Evolutionary conservation across 2,113 vertebrate genomes (phyloP).

Genomic region (Paratilapia polleni): DNA sequence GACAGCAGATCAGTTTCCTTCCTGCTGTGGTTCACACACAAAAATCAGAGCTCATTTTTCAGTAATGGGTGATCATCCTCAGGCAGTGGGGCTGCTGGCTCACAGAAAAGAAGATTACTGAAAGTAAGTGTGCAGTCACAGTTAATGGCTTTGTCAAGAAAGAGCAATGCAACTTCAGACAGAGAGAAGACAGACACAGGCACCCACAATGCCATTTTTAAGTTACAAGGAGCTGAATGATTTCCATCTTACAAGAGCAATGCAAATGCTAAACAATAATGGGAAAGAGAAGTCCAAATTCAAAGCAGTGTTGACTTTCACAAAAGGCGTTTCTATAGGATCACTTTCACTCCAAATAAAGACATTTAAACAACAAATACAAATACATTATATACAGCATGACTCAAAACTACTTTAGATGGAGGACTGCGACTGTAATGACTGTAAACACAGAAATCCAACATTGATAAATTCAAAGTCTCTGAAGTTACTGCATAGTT

Average conservation of each 20-base stretch:
- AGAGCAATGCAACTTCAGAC: not conserved
- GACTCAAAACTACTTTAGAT: conserved; percentile 1
- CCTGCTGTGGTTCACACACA: conserved; percentile 45
- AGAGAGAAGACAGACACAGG: not conserved
- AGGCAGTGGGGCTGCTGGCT: conserved; percentile 6
- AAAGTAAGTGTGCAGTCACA: not conserved
- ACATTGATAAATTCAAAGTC: not conserved
- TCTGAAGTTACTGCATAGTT: conserved; percentile 23
- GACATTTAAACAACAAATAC: conserved; percentile 2
- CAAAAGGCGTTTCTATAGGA: conserved; percentile 3
- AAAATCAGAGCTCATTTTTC: conserved; percentile 28
- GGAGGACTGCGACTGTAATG: not conserved
- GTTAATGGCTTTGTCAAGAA: not conserved
- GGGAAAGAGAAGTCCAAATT: conserved; percentile 12
- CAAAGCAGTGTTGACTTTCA: conserved; percentile 49
- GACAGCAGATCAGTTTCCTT: conserved; percentile 49
- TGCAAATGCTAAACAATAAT: conserved; percentile 28
- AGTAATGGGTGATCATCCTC: conserved; percentile 18
- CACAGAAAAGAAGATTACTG: conserved; percentile 10
- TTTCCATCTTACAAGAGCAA: conserved; percentile 40
- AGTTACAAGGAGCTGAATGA: not conserved
- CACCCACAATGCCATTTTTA: not conserved
- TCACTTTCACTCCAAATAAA: not conserved
- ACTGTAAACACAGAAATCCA: not conserved
- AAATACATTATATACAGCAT: conserved; percentile 20